Conservation (phyloP, 2,797 vertebrate genomes). For the Peromyscus aztecus region DNA sequence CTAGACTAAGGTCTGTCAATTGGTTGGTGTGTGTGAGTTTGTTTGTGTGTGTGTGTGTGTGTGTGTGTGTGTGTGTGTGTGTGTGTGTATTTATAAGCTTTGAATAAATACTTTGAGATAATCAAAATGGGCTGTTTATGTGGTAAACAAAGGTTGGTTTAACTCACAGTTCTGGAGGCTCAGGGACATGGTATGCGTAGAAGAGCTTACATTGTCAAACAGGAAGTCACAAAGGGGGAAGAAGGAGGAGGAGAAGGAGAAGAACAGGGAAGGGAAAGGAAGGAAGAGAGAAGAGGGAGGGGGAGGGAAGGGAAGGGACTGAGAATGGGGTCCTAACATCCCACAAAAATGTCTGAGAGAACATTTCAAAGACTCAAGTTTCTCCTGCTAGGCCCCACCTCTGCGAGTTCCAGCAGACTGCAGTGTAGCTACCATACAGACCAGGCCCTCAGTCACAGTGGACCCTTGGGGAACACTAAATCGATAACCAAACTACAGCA, state of each 20-base stretch:
- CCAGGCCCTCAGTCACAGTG: not conserved
- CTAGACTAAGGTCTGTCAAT: not conserved
- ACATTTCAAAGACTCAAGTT: no score
- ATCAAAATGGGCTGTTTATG: not conserved
- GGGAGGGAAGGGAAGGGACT: no score
- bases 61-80: not conserved
- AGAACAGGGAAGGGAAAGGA: rapidly evolving
- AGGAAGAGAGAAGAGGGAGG: no score
- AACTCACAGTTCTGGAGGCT: not conserved
- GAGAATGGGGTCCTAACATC: not conserved
- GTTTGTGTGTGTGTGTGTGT: no score
- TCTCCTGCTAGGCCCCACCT: not conserved
- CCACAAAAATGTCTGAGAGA: not conserved
- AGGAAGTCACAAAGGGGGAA: not conserved
- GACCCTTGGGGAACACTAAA: not conserved
- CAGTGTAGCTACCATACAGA: not conserved
- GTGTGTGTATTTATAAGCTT: not conserved
- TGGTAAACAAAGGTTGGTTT: not conserved
- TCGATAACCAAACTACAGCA: not conserved
- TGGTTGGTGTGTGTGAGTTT: not conserved
- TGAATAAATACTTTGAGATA: not conserved
- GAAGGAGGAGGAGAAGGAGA: no score
- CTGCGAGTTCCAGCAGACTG: not conserved
- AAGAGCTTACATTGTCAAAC: not conserved
- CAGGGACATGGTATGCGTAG: not conserved